Conservation (phyloP, 1,140 invertebrate species). For the Galleria mellonella region DNA sequence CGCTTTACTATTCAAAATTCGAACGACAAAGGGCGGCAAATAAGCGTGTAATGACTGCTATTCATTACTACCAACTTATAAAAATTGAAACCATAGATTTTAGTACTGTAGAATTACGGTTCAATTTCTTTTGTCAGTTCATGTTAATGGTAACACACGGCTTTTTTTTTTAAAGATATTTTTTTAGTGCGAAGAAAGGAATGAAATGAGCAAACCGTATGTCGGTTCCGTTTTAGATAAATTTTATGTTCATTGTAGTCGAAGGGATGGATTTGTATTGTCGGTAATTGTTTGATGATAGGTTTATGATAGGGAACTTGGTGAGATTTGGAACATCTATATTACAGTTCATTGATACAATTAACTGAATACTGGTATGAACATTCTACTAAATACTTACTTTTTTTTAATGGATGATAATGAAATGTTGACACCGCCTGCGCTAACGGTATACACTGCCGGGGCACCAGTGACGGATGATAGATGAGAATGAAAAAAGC, state of each 20-base stretch:
- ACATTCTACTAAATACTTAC: too few relatives aligned
- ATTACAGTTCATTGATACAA: too few relatives aligned
- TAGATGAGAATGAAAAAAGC: too few relatives aligned
- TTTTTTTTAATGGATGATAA: too few relatives aligned
- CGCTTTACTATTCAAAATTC: slow-evolving; percentile 34
- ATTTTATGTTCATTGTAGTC: slow-evolving; percentile 1
- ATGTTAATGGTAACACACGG: slow-evolving; percentile 6
- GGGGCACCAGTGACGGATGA: too few relatives aligned
- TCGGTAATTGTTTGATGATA: slow-evolving; percentile 24
- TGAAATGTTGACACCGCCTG: too few relatives aligned
- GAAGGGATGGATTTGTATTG: slow-evolving; percentile 1
- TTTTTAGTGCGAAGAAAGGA: slow-evolving; percentile 45
- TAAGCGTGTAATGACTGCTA: slow-evolving; percentile 64
- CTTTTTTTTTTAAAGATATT: slow-evolving; percentile 10
- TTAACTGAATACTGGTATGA: too few relatives aligned
- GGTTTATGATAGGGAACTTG: slow-evolving; percentile 6
- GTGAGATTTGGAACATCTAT: too few relatives aligned
- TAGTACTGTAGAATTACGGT: slow-evolving; percentile 19
- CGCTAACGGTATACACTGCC: too few relatives aligned
- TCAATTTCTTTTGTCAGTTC: slow-evolving; percentile 14
- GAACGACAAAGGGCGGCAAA: slow-evolving; percentile 51
- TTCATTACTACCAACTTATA: slow-evolving; percentile 28
- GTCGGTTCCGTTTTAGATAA: slow-evolving; percentile 11
- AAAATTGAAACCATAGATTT: not conserved
- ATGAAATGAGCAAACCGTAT: slow-evolving; percentile 55